phyloP scores from a whole-genome alignment of 2,113 vertebrate species.

The Eolophus roseicapilla region DNA sequence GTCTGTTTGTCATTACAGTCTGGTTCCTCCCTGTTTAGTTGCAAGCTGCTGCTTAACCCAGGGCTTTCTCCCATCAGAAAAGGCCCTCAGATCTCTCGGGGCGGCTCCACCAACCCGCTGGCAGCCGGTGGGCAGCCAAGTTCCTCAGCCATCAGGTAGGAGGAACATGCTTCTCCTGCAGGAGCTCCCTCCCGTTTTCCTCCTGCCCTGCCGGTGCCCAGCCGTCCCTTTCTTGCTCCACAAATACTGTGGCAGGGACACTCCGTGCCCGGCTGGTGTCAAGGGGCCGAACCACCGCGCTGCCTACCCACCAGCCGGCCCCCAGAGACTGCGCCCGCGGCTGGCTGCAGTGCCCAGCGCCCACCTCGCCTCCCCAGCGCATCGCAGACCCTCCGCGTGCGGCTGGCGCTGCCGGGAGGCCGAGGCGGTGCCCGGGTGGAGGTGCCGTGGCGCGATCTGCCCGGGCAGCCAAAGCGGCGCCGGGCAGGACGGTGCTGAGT shows the following conservation, averaged over 20 bases:
- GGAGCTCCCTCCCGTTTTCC: not conserved
- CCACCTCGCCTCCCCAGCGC: not conserved
- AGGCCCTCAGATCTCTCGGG: not conserved
- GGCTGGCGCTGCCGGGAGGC: not conserved
- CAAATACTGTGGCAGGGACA: not conserved
- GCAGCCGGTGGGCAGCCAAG: not conserved
- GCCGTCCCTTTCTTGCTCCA: not conserved
- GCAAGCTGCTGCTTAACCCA: not conserved
- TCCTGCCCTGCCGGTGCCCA: not conserved
- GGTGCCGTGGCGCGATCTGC: not conserved
- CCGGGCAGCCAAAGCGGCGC: not conserved
- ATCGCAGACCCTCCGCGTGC: not conserved
- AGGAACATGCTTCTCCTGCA: not conserved
- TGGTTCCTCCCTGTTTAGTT: slow-evolving; percentile 23
- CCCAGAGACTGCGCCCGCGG: too few relatives aligned
- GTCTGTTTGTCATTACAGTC: slow-evolving; percentile 46
- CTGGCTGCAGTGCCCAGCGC: not conserved
- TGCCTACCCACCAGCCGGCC: not conserved
- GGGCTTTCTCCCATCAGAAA: not conserved
- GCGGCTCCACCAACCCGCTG: not conserved
- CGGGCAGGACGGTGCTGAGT: not conserved
- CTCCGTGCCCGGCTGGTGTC: not conserved
- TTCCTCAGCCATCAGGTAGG: not conserved
- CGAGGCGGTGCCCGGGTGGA: not conserved
- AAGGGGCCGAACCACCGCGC: not conserved